Conservation (phyloP, 2,797 vertebrate genomes). For the Odontamblyopus rebecca region DNA sequence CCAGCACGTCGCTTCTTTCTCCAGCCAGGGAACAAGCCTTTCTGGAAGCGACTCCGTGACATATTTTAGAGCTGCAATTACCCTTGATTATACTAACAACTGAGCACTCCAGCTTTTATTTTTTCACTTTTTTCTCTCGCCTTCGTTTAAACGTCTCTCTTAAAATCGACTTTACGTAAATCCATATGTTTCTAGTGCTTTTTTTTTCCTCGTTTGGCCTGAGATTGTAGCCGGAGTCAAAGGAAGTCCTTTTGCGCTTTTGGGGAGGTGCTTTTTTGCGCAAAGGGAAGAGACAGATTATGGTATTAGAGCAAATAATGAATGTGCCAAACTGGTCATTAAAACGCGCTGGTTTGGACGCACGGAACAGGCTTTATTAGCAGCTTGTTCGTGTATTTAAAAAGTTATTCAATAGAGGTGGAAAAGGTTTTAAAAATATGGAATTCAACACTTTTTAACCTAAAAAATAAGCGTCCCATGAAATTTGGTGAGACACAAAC, state of each 20-base stretch:
- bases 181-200: slow-evolving; percentile 52
- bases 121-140: slow-evolving; percentile 55
- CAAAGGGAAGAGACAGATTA: not conserved
- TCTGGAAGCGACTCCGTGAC: slow-evolving; percentile 7
- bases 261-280: not conserved
- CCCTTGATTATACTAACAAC: slow-evolving; percentile 70
- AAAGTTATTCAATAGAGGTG: too few species aligned
- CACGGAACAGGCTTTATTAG: not conserved
- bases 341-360: not conserved
- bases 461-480: too few species aligned
- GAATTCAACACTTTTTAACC: too few species aligned
- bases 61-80: slow-evolving; percentile 68
- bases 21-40: not conserved
- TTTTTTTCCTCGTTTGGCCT: not conserved
- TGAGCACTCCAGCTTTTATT: slow-evolving; percentile 65
- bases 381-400: too few species aligned
- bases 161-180: slow-evolving; percentile 62
- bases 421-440: too few species aligned
- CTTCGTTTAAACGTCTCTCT: slow-evolving; percentile 73
- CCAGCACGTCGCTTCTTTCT: slow-evolving; percentile 30
- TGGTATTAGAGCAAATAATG: not conserved
- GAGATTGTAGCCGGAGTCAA: not conserved
- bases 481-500: too few species aligned
- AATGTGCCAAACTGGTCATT: not conserved
- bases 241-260: not conserved